These are phyloP conservation scores for Antechinus flavipes DNA, from an alignment of 2,113 vertebrate genomes.

Conservation along the genomic window DNA sequence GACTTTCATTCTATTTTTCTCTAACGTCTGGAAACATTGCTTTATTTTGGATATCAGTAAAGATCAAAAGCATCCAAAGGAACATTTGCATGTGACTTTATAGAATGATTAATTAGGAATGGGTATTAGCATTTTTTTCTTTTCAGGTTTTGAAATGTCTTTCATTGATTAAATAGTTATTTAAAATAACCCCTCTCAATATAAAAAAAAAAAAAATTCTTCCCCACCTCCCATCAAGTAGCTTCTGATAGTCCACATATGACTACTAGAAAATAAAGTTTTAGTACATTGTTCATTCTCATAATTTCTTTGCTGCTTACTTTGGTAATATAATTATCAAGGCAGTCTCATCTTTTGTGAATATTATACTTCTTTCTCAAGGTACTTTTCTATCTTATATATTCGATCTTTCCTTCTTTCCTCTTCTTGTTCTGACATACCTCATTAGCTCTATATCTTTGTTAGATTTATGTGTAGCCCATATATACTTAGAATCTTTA, in stretches of 20 bases:
- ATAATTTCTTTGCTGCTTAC: neutral
- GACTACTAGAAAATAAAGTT: neutral
- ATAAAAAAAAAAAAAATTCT: neutral
- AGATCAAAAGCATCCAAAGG: constrained; percentile 40
- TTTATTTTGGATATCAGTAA: constrained; percentile 66
- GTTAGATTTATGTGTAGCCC: neutral
- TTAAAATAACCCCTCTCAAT: constrained; percentile 35
- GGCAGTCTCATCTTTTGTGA: neutral
- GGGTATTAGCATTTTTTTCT: constrained; percentile 54
- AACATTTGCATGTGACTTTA: constrained; percentile 64
- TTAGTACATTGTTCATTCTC: neutral
- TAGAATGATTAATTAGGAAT: constrained; percentile 58
- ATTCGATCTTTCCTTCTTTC: too few species aligned
- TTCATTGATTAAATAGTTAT: constrained; percentile 39
- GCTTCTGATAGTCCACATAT: neutral
- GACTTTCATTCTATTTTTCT: neutral
- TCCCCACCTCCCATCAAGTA: neutral
- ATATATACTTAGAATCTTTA: neutral
- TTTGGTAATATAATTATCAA: neutral
- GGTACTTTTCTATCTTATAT: too few species aligned
- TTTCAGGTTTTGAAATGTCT: constrained; percentile 53
- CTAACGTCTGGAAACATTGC: neutral
- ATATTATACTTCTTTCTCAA: accelerated
- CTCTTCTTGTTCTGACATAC: neutral
- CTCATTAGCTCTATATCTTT: neutral